These are phyloP conservation scores for Alectura lathami DNA, from an alignment of 2,113 vertebrate species.

Conservation along the genomic window DNA sequence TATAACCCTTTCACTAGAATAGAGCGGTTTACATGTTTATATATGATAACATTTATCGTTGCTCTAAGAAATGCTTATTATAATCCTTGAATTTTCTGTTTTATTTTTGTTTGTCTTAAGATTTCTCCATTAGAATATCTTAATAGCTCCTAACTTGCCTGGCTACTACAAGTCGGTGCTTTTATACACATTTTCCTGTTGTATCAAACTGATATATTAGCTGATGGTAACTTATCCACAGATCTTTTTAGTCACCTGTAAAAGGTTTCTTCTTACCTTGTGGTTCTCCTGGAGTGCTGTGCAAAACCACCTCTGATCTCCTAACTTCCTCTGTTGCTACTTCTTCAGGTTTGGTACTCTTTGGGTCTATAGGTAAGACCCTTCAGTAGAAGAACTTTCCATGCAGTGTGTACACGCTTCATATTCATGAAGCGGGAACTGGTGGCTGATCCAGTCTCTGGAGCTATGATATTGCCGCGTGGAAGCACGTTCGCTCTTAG, in stretches of 20 bases:
- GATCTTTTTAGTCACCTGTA: neutral
- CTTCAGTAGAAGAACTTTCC: neutral
- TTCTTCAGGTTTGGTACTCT: neutral
- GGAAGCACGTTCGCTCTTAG: neutral
- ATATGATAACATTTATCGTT: neutral
- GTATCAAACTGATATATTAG: neutral
- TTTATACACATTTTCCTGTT: neutral
- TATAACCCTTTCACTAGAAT: slow-evolving; percentile 9
- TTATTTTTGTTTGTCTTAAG: neutral
- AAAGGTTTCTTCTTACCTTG: neutral
- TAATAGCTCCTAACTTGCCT: neutral
- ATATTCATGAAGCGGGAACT: neutral
- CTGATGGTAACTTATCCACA: neutral
- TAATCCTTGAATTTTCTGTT: neutral
- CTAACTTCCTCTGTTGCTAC: neutral
- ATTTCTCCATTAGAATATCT: neutral
- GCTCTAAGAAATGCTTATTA: neutral
- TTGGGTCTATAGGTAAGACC: neutral
- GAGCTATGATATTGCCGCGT: neutral
- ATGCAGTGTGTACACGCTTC: rapidly evolving
- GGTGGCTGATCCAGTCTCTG: neutral
- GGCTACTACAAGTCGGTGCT: neutral
- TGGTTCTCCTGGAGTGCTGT: neutral
- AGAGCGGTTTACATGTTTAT: slow-evolving; percentile 30
- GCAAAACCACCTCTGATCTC: neutral